Evolutionary conservation across 53 echinoderm and acorn worm species (phyloP).

Genomic region (Actinopyga echinites): DNA sequence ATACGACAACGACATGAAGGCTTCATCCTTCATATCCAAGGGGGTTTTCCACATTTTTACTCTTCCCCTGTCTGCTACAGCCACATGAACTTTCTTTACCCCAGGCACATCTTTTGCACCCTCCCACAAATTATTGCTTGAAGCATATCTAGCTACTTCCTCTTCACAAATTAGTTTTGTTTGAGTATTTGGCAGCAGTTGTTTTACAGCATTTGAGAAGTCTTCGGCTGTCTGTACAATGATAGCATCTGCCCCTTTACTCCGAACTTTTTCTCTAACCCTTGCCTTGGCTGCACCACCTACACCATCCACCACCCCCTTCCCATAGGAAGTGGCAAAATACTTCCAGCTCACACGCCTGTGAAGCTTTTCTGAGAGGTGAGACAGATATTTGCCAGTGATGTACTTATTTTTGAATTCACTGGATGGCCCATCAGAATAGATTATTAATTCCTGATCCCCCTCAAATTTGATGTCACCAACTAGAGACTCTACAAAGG

Average conservation of each 20-base stretch:
- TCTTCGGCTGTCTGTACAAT: conserved; percentile 1
- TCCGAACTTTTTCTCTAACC: neutral
- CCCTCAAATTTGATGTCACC: neutral
- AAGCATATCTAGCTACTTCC: neutral
- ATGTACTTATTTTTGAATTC: conserved; percentile 45
- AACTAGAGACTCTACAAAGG: conserved; percentile 6
- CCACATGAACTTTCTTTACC: neutral
- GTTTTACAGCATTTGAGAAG: neutral
- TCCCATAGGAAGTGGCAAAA: conserved; percentile 27
- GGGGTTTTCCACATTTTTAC: conserved; percentile 10
- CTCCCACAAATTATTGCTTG: neutral
- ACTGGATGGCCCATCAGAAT: conserved; percentile 40
- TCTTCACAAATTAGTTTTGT: neutral
- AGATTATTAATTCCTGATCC: neutral
- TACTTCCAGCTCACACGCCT: conserved; percentile 2
- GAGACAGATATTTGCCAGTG: neutral
- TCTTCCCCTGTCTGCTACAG: neutral
- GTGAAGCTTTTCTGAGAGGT: neutral
- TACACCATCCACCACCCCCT: conserved; percentile 9
- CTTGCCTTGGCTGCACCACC: conserved; percentile 18
- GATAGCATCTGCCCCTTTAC: neutral
- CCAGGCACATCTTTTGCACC: no score
- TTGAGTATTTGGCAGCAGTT: neutral
- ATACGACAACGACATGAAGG: no score
- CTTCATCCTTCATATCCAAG: neutral